These are phyloP conservation scores for Hippocampus barbouri DNA, from an alignment of 2,113 vertebrate species.

Conservation along the genomic window DNA sequence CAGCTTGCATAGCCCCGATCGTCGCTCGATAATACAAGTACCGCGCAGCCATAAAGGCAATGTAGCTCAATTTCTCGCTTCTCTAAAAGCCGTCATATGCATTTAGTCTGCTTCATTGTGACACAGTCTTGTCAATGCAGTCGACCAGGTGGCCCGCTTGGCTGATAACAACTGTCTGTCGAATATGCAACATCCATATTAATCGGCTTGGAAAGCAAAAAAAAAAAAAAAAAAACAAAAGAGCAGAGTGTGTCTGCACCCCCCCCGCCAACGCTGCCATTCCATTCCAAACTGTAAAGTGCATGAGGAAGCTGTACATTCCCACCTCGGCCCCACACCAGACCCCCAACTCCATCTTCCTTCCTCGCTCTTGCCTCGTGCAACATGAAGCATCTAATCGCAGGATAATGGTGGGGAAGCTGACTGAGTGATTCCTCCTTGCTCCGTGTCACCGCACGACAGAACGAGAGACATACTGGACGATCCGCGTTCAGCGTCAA, in stretches of 20 bases:
- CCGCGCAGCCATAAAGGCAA: neutral
- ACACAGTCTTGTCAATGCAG: conserved; percentile 23
- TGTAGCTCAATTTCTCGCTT: neutral
- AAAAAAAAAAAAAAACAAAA: no score
- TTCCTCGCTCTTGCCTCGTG: conserved; percentile 34
- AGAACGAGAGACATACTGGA: neutral
- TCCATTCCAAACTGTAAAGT: conserved; percentile 36
- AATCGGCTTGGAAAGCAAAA: conserved; percentile 24
- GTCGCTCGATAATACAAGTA: neutral
- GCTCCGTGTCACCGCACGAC: conserved; percentile 3
- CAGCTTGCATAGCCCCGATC: no score
- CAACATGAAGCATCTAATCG: conserved; percentile 59
- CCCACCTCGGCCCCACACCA: neutral
- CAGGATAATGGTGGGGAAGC: conserved; percentile 59
- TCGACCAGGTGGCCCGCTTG: conserved; percentile 35
- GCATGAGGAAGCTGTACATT: conserved; percentile 23
- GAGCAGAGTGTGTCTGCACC: neutral
- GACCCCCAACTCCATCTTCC: conserved; percentile 11
- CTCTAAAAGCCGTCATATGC: neutral
- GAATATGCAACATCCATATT: conserved; percentile 36
- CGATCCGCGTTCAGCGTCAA: no score
- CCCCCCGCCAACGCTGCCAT: neutral
- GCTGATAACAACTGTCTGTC: conserved; percentile 38
- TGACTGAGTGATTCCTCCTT: conserved; percentile 24
- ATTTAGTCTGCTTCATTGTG: neutral